Conservation (phyloP, 2,113 vertebrate genomes). For the Brachyistius frenatus region DNA sequence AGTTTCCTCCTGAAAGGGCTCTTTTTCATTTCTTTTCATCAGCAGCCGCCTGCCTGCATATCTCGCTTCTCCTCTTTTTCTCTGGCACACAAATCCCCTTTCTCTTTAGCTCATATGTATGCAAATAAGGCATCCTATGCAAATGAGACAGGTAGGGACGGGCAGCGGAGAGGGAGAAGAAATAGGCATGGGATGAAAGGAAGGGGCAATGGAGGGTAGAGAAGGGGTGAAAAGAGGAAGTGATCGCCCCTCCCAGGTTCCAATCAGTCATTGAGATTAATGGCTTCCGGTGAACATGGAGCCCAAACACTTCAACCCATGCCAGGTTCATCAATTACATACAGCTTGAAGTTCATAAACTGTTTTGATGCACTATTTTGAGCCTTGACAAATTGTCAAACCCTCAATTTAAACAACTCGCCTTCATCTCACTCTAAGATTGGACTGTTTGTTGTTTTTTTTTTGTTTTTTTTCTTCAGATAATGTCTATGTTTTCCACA, state of each 20-base stretch:
- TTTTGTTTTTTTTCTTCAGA: neutral
- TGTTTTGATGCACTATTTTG: neutral
- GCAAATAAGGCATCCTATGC: constrained; percentile 81
- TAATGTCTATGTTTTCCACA: constrained; percentile 31
- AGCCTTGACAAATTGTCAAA: constrained; percentile 1
- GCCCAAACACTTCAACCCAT: neutral
- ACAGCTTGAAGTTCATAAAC: constrained; percentile 18
- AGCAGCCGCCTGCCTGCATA: constrained; percentile 68
- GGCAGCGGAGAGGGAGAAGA: constrained; percentile 48
- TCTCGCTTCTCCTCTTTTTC: constrained; percentile 60
- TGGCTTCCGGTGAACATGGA: constrained; percentile 4
- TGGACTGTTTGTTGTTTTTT: neutral
- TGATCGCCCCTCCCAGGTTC: constrained; percentile 19
- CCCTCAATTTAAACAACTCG: neutral
- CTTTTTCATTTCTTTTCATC: constrained; percentile 81
- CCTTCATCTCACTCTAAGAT: too few relatives aligned
- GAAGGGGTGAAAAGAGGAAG: constrained; percentile 50
- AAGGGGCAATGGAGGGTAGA: constrained; percentile 38
- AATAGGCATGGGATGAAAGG: constrained; percentile 52
- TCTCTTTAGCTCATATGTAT: constrained; percentile 84
- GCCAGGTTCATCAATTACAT: neutral
- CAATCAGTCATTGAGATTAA: constrained; percentile 28
- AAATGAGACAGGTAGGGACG: constrained; percentile 79
- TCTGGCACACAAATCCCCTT: constrained; percentile 71
- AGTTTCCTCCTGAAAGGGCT: constrained; percentile 62